phyloP scores from a whole-genome alignment of 1,140 invertebrate genomes.

The Paraescarpia echinospica region DNA sequence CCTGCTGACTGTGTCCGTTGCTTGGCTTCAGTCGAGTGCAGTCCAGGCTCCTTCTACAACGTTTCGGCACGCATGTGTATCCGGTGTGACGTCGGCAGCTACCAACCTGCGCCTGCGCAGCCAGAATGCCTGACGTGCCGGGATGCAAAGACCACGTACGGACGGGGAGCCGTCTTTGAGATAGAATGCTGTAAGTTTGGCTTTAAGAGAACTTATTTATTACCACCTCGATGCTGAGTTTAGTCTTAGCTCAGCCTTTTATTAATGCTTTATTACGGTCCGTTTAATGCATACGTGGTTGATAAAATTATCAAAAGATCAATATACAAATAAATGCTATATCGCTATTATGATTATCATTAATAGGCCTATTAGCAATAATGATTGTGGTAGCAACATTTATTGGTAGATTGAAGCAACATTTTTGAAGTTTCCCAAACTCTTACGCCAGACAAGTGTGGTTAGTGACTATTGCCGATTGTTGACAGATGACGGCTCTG shows the following conservation, averaged over 20 bases:
- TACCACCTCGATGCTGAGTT: too few species aligned
- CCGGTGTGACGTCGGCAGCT: conserved; percentile 20
- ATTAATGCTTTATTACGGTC: too few species aligned
- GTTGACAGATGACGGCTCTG: neutral
- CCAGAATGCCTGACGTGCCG: neutral
- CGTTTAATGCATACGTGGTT: too few species aligned
- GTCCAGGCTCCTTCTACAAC: conserved; percentile 18
- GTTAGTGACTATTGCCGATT: neutral
- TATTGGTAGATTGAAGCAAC: neutral
- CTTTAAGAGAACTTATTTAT: too few species aligned
- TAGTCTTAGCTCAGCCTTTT: too few species aligned
- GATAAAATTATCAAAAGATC: too few species aligned
- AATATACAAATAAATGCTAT: too few species aligned
- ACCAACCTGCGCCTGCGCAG: conserved; percentile 20
- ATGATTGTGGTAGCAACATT: neutral
- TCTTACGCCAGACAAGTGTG: neutral
- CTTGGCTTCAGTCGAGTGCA: conserved; percentile 15
- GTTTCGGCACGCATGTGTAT: neutral
- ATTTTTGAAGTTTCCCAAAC: neutral
- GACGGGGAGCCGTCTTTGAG: conserved; percentile 14
- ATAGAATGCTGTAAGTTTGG: conserved; percentile 24
- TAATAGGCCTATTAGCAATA: neutral
- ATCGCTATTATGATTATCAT: neutral
- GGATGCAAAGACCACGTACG: conserved; percentile 4
- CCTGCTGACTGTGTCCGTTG: neutral